Base-by-base conservation (phyloP, 2,888 invertebrate genomes). In the Polietes domitor region DNA sequence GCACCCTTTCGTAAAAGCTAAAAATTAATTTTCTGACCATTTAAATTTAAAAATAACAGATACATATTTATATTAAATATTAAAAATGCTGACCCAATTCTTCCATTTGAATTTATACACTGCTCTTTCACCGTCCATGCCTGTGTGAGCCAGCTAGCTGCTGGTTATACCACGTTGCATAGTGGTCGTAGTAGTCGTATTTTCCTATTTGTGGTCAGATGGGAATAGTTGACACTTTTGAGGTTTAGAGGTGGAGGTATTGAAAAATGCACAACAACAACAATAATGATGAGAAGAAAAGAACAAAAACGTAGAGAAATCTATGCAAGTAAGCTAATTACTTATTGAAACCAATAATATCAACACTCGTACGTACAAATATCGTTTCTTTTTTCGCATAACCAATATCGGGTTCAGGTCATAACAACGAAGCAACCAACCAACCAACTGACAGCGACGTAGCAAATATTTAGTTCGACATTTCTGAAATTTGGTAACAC, bases 321-420 rank as follows among this genome's bases (percentile, higher is more conserved):
- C 19, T 68, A 68, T 41, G 68, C 68, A 68, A 68, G 68, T 68
- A 68, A 68, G 68, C 6, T 43, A 43, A 68, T 43, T 68, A 68
- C 43, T 43, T 68, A 68, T 68, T 68, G 43, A 32, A 17, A 63
- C 63, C 32, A 63, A 28, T 63, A 63, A n/a, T n/a, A 47, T 47
- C 47, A n/a, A 2, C 47, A 47, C 15, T 12, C 47, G n/a, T 58
- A 58, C 9, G 3, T 58, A 53, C 53, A 53, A 2, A 53, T 21
- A 53, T 53, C 19, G 19, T 19, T 50, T 17, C 2, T 5, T 47
- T 7, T 50, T 17, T 5, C 19, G n/a, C 50, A 50, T 37, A 4
- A 47, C n/a, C 7, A 47, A n/a, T 47, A 47, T 47, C 12, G n/a
- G 47, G 47, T 47, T n/a, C 6, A 47, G 47, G n/a, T 37, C 37